Percentiles rank a stretch among this genome's conserved stretches.
phyloP scores from a whole-genome alignment of 2,888 invertebrate genomes.

The Chaitophorus viminalis region DNA sequence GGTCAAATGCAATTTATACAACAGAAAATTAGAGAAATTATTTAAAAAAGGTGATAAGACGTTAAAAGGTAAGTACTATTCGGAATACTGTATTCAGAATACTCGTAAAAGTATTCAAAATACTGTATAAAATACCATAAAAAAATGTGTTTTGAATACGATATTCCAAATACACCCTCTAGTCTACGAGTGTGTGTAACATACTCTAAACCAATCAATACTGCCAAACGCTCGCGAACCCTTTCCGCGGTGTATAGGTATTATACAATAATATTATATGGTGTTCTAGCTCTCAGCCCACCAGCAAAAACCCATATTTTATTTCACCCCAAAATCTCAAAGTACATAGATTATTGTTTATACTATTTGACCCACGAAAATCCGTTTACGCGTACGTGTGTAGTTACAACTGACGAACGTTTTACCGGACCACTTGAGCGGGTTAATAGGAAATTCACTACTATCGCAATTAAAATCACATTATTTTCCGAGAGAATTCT shows the following conservation, averaged over 20 bases:
- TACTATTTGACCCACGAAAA: not conserved
- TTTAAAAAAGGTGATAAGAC: too few relatives aligned
- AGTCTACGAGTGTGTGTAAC: not conserved
- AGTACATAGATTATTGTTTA: not conserved
- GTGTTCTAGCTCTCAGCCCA: not conserved
- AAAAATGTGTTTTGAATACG: too few relatives aligned
- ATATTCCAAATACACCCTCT: too few relatives aligned
- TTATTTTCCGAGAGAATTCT: not conserved
- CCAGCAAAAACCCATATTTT: not conserved
- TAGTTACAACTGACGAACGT: not conserved
- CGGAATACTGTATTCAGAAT: too few relatives aligned
- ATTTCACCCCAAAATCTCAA: constrained; percentile 19
- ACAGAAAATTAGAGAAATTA: too few relatives aligned
- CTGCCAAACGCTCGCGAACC: not conserved
- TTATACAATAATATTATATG: not conserved
- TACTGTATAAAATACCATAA: too few relatives aligned
- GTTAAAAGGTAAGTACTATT: too few relatives aligned
- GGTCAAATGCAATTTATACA: too few relatives aligned
- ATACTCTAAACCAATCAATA: constrained; percentile 28
- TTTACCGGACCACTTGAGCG: too few relatives aligned
- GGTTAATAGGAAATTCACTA: too few relatives aligned
- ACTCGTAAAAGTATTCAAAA: too few relatives aligned
- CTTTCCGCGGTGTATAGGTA: not conserved
- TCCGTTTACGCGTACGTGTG: constrained; percentile 1
- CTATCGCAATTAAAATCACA: not conserved